A percentile compares a stretch with the other conserved stretches of the same genome.
These are phyloP conservation scores for Mechanitis mazaeus DNA, from an alignment of 2,888 invertebrate genomes.

Conservation along the genomic window DNA sequence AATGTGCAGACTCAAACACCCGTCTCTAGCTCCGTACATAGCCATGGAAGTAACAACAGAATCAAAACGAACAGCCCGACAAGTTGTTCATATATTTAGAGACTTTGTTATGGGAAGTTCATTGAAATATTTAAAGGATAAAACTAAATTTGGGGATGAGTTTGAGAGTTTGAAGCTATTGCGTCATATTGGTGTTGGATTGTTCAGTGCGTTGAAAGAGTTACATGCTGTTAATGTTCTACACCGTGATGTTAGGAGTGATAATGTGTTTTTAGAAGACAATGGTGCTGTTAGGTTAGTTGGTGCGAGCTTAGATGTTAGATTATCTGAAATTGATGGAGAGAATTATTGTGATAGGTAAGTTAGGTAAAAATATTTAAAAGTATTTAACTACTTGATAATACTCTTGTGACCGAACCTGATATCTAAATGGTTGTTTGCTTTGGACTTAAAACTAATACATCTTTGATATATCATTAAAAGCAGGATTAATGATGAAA, in stretches of 20 bases:
- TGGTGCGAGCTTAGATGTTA: constrained; percentile 83
- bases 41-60: constrained; percentile 83
- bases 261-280: constrained; percentile 84
- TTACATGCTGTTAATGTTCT: constrained; percentile 89
- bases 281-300: constrained; percentile 78
- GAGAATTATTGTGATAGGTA: constrained; percentile 60
- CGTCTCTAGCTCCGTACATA: constrained; percentile 84
- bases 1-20: constrained; percentile 82
- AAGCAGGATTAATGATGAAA: too few species aligned
- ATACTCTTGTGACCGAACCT: too few species aligned
- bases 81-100: constrained; percentile 82
- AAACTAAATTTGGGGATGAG: constrained; percentile 46
- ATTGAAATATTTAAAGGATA: constrained; percentile 47
- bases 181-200: constrained; percentile 81
- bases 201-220: constrained; percentile 85
- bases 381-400: too few species aligned
- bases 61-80: constrained; percentile 47
- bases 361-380: constrained; percentile 26
- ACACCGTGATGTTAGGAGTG: constrained; percentile 87
- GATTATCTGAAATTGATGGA: constrained; percentile 77
- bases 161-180: constrained; percentile 64
- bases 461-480: too few species aligned
- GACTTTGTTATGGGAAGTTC: constrained; percentile 78
- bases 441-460: not conserved
- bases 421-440: not conserved